Evolutionary conservation across 2,113 vertebrate species (phyloP).

Genomic region (Mormoops blainvillei): DNA sequence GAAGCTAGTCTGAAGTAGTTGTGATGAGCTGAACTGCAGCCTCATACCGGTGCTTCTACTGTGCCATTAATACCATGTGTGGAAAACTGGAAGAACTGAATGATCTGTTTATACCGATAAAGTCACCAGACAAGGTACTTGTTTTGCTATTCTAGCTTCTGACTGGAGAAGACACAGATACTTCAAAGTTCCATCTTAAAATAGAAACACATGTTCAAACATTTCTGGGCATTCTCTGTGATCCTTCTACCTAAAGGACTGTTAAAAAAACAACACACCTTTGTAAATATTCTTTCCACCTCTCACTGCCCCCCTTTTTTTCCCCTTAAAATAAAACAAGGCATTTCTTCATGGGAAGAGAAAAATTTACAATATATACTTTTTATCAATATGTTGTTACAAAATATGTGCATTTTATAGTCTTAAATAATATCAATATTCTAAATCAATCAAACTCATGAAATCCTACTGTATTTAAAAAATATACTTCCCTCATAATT

Average conservation of each 20-base stretch:
- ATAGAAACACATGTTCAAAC: neutral
- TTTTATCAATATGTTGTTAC: neutral
- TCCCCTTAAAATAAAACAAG: neutral
- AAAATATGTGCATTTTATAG: neutral
- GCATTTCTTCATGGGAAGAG: neutral
- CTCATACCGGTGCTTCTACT: neutral
- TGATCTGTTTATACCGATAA: neutral
- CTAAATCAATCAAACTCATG: neutral
- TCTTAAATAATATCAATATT: neutral
- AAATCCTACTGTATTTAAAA: slow-evolving; percentile 13
- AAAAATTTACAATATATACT: neutral
- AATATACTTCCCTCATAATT: neutral
- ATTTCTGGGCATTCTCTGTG: neutral
- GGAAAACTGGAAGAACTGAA: neutral
- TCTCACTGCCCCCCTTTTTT: neutral
- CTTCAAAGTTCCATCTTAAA: neutral
- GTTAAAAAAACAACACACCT: neutral
- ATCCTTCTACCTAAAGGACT: neutral
- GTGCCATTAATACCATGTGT: neutral
- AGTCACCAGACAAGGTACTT: neutral
- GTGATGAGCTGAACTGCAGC: neutral
- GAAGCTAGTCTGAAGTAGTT: neutral
- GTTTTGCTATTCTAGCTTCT: neutral
- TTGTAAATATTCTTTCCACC: neutral
- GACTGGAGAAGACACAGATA: neutral